Evolutionary conservation across 2,888 invertebrate genomes (phyloP), one percentile per base, ranked within the genome.

Genomic region (Charanyca ferruginea): DNA sequence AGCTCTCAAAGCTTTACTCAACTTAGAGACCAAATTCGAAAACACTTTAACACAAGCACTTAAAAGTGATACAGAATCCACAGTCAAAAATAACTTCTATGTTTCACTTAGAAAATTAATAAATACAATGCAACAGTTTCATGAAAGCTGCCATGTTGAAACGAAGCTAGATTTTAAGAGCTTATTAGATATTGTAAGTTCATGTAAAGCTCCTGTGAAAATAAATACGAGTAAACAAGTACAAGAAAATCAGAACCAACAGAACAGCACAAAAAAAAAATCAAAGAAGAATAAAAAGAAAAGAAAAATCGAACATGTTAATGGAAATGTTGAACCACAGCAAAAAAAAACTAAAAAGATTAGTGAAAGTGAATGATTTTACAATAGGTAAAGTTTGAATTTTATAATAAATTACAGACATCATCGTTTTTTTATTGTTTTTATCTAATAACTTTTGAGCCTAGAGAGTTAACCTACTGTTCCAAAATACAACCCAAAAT

Each of bases 81-180:
- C 91, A 73, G 92, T 96, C 0, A 96, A 96, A 84, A 96, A 96
- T 78, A 96, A 96, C 85, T 97, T 96, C 84, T 89, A 96, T 61
- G 89, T 90, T 38, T 89, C 95, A 52, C 84, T 97, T 22, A 96
- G 96, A 79, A 96, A 94, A 72, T 84, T 97, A 55, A 89, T 97
- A 38, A 94, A 94, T 48, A 89, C 90, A 8, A 94, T 97, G 41
- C 96, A 94, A 89, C 87, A 89, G 71, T 93, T 94, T 66, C 93
- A 96, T 77, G 92, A 93, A 83, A 91, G 89, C 74, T 87, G 90
- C 73, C 87, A 92, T 78, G 80, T 93, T 62, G 78, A 89, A 72
- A 89, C 89, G 35, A 85, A 83, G 53, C 73, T 94, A 77, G 88
- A 94, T 82, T 93, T 91, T 73, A 89, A 90, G 65, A 67, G 72